A percentile compares a stretch with the other conserved stretches of the same genome.
Evolutionary conservation across 1,140 invertebrate genomes (phyloP).

Genomic region (Eciton burchellii): DNA sequence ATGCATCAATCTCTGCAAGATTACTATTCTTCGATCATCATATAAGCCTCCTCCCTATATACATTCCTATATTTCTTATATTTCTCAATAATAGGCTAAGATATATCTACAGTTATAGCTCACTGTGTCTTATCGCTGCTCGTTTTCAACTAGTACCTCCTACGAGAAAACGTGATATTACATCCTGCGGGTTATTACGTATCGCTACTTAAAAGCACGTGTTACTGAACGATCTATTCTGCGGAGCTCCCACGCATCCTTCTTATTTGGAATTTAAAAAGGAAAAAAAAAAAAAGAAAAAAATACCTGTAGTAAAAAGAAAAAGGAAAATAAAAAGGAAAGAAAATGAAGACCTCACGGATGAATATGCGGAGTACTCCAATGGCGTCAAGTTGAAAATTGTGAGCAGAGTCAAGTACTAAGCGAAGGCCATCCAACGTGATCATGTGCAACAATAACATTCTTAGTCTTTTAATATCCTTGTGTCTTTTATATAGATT

Average conservation of each 20-base stretch:
- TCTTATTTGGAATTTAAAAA: too few species aligned
- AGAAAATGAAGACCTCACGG: neutral
- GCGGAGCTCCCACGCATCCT: neutral
- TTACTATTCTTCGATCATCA: neutral
- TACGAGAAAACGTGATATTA: constrained; percentile 48
- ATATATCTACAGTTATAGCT: constrained; percentile 54
- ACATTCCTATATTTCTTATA: constrained; percentile 68
- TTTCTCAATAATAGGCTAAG: constrained; percentile 61
- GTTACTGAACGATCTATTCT: constrained; percentile 42
- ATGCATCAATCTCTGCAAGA: neutral
- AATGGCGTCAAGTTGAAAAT: constrained; percentile 43
- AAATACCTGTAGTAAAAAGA: neutral
- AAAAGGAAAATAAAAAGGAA: neutral
- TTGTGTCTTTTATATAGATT: constrained; percentile 70
- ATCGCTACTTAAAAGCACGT: constrained; percentile 55
- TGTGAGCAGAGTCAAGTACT: constrained; percentile 61
- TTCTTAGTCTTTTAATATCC: constrained; percentile 67
- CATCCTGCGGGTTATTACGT: constrained; percentile 16
- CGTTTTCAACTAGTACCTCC: constrained; percentile 29
- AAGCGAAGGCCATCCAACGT: constrained; percentile 74
- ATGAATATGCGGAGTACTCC: constrained; percentile 22
- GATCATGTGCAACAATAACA: constrained; percentile 64
- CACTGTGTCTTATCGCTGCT: constrained; percentile 31
- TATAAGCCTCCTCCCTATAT: constrained; percentile 58
- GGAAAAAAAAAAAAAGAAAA: neutral